Percentiles rank a stretch among this genome's conserved stretches.
Evolutionary conservation across 2,888 invertebrate species (phyloP).

Genomic region (Oscheius sp.): DNA sequence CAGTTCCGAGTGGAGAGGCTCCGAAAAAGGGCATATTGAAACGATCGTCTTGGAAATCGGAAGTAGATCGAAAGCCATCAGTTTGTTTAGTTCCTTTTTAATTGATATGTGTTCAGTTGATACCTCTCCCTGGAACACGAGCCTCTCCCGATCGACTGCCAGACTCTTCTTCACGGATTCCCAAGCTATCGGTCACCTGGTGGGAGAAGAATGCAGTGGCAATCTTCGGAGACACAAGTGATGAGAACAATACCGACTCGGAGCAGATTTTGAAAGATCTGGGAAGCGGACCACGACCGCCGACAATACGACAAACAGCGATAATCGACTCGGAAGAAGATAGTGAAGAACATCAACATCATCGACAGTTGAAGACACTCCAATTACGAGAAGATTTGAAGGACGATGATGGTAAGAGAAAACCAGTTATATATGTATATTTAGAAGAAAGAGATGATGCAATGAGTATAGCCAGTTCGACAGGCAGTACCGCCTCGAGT

Average conservation of each 20-base stretch:
- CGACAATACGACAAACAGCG: slow-evolving; percentile 51
- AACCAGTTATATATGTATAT: too few species aligned
- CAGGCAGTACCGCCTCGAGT: slow-evolving; percentile 56
- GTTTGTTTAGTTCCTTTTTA: not conserved
- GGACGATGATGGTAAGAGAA: slow-evolving; percentile 9
- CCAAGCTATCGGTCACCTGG: slow-evolving; percentile 67
- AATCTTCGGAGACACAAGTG: slow-evolving; percentile 68
- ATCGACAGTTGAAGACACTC: not conserved
- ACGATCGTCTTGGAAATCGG: slow-evolving; percentile 34
- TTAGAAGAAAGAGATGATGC: slow-evolving; percentile 41
- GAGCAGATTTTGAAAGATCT: slow-evolving; percentile 56
- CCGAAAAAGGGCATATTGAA: slow-evolving; percentile 64
- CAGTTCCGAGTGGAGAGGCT: slow-evolving; percentile 4
- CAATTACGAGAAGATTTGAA: not conserved
- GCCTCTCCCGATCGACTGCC: slow-evolving; percentile 56
- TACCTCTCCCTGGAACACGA: slow-evolving; percentile 47
- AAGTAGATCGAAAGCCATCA: not conserved
- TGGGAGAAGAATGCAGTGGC: slow-evolving; percentile 69
- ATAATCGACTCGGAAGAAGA: slow-evolving; percentile 56
- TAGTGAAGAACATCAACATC: slow-evolving; percentile 24
- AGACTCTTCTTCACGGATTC: slow-evolving; percentile 48
- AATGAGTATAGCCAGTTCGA: slow-evolving; percentile 61
- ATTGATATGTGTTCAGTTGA: slow-evolving; percentile 30
- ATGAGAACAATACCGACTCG: slow-evolving; percentile 64
- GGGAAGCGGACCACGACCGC: slow-evolving; percentile 34